Evolutionary conservation across 1,140 invertebrate genomes (phyloP).

Genomic region (Forficula auricularia): DNA sequence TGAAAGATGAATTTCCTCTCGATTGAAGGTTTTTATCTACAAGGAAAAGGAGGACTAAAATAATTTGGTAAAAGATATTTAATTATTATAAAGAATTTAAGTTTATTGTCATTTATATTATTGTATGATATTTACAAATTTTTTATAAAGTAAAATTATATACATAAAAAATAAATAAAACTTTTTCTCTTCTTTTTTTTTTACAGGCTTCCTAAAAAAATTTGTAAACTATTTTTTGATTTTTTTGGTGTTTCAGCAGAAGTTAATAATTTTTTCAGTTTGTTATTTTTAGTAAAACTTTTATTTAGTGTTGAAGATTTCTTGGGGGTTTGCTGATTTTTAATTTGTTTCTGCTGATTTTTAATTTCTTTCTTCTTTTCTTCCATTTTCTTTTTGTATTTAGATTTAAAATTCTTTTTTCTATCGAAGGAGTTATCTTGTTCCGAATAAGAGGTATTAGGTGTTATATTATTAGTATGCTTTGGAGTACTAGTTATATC

Average conservation of each 20-base stretch:
- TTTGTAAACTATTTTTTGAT: slow-evolving; percentile 1
- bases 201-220: slow-evolving; percentile 2
- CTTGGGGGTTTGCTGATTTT: slow-evolving; percentile 3
- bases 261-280: too few relatives aligned
- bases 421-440: too few relatives aligned
- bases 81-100: background rate
- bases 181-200: background rate
- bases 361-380: slow-evolving; percentile 2
- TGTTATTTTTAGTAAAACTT: background rate
- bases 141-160: background rate
- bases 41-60: background rate
- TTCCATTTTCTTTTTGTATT: slow-evolving; percentile 7
- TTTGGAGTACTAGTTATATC: slow-evolving; percentile 10
- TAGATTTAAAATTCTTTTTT: too few relatives aligned
- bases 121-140: background rate
- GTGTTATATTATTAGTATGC: slow-evolving; percentile 5
- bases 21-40: slow-evolving; percentile 24
- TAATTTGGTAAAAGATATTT: background rate
- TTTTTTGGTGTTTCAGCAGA: too few relatives aligned
- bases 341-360: background rate
- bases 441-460: too few relatives aligned
- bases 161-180: slow-evolving; percentile 2
- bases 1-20: slow-evolving; percentile 38
- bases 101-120: slow-evolving; percentile 8
- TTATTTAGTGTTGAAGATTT: slow-evolving; percentile 2